Base-by-base conservation (phyloP, 2,113 vertebrate species). In the Orcinus orca region DNA sequence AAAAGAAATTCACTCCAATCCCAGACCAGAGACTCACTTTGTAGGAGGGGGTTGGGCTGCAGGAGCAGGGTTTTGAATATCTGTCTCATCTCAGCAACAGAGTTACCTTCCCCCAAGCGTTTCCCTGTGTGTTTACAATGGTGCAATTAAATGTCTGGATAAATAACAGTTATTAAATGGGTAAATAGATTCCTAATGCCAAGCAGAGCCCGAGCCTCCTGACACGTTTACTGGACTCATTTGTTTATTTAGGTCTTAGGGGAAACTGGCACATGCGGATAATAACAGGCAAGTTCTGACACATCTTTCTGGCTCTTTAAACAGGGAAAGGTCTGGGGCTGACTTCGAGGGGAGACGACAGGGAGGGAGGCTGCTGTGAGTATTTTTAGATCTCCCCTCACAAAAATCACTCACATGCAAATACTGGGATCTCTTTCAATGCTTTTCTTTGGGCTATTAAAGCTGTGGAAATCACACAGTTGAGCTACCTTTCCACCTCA, bases 131-230 rank as follows among this genome's bases (percentile, higher is more conserved):
- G 50, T 97, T 98, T 97, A 96, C 97, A 96, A 55, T 81, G 76
- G 93, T 50, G 29, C 60, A 58, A 97, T 97, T 95, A 97, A 97
- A 92, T 76, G 94, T 96, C 94, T 87, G 88, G 96, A 95, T 96
- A 96, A 98, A 93, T 90, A 97, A 96, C 81, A 93, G 93, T 97
- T 97, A 97, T 97, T 98, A 97, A 97, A 97, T 65, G 71, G 86
- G 85, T 96, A 97, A 44, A 88, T 96, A 96, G 81, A 96, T 91
- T 93, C 67, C 74, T 82, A 85, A 41, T 76, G 76, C 68, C 95
- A 68, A 77, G 71, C 88, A 60, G 90, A 84, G 70, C 38, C 31
- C 13, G 79, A 88, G 90, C 6, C 26, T 92, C 58, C 14, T 0
- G 63, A 90, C 84, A 70, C 85, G n/a, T 62, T 65, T 63, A 41